Evolutionary conservation across 2,888 invertebrate genomes (phyloP).

Genomic region (Diplolepis rosae): DNA sequence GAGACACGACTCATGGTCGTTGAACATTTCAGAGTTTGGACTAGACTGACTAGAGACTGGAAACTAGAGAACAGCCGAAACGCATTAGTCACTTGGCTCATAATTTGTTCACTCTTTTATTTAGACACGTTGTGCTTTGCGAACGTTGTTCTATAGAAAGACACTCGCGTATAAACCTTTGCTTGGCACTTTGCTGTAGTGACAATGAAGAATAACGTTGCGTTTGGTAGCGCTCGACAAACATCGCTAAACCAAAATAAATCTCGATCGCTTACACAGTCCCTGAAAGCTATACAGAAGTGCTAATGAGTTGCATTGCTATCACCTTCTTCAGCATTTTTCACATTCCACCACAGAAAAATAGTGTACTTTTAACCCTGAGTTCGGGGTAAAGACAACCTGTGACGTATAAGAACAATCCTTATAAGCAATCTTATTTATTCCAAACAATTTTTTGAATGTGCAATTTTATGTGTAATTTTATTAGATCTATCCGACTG

Average conservation of each 20-base stretch:
- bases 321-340: background rate
- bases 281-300: background rate
- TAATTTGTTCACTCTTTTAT: constrained; percentile 65
- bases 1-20: constrained; percentile 38
- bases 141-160: constrained; percentile 19
- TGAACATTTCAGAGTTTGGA: constrained; percentile 36
- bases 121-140: constrained; percentile 45
- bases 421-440: no score
- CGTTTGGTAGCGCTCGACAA: constrained; percentile 17
- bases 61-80: constrained; percentile 48
- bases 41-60: no score
- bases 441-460: no score
- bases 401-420: no score
- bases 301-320: background rate
- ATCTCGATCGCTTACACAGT: background rate
- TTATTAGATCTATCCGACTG: no score
- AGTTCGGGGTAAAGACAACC: no score
- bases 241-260: constrained; percentile 21
- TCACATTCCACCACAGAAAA: background rate
- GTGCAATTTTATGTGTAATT: no score
- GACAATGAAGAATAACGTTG: constrained; percentile 19
- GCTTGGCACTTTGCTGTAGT: constrained; percentile 15
- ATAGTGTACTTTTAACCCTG: constrained; percentile 40
- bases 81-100: constrained; percentile 61
- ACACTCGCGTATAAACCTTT: constrained; percentile 23